Evolutionary conservation across 2,888 invertebrate species (phyloP).

Genomic region (Eurytoma adleriae): DNA sequence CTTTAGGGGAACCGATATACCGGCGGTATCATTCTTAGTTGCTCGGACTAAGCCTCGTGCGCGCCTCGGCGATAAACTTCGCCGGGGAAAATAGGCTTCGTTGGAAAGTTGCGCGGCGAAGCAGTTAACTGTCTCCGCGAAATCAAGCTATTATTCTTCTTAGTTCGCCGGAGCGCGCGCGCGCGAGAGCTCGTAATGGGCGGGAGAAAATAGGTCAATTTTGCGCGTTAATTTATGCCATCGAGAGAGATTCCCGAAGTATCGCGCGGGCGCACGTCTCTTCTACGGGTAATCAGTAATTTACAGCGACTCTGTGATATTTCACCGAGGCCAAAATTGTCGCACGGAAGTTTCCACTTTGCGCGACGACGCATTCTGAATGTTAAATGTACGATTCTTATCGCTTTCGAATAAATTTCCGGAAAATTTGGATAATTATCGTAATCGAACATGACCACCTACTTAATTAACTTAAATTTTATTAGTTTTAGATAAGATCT

Average conservation of each 20-base stretch:
- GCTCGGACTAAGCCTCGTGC: neutral
- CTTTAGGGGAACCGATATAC: too few species aligned
- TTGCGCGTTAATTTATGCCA: slow-evolving; percentile 45
- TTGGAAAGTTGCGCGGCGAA: slow-evolving; percentile 1
- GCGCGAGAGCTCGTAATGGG: neutral
- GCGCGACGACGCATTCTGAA: slow-evolving; percentile 10
- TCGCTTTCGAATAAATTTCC: neutral
- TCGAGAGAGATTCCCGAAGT: slow-evolving; percentile 23
- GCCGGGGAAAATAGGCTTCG: slow-evolving; percentile 11
- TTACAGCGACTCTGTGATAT: slow-evolving; percentile 31
- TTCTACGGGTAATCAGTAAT: slow-evolving; percentile 41
- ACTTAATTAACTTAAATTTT: too few species aligned
- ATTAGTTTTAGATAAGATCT: too few species aligned
- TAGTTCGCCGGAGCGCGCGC: neutral
- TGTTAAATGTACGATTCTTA: neutral
- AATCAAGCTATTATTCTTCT: slow-evolving; percentile 52
- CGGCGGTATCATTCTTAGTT: neutral
- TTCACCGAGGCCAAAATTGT: slow-evolving; percentile 2
- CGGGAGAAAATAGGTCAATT: slow-evolving; percentile 47
- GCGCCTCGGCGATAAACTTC: neutral
- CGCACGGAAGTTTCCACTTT: slow-evolving; percentile 19
- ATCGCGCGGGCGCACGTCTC: slow-evolving; percentile 13
- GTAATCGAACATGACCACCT: slow-evolving; percentile 6
- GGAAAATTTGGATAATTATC: neutral
- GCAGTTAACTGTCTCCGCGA: slow-evolving; percentile 31